phyloP scores from a whole-genome alignment of 1,140 invertebrate species.

The Drosophila pachea region DNA sequence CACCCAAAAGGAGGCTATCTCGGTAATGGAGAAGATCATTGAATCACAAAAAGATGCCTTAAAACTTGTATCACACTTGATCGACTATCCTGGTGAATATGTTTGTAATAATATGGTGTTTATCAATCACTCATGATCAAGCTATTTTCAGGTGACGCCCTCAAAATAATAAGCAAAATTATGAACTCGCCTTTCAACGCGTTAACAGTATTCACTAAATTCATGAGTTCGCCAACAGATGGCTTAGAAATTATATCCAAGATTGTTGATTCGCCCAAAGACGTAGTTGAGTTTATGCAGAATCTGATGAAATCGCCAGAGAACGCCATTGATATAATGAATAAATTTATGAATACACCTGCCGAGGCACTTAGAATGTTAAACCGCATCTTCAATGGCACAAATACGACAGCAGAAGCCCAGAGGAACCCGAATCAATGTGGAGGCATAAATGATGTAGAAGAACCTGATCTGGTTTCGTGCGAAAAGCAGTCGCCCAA shows the following conservation, averaged over 20 bases:
- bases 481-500: slow-evolving; percentile 24
- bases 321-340: slow-evolving; percentile 77
- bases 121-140: not conserved
- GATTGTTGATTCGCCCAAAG: slow-evolving; percentile 75
- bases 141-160: slow-evolving; percentile 62
- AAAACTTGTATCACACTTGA: slow-evolving; percentile 72
- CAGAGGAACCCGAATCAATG: slow-evolving; percentile 22
- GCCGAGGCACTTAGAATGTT: slow-evolving; percentile 74
- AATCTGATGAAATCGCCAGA: slow-evolving; percentile 77
- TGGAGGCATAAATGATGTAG: slow-evolving; percentile 7
- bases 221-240: slow-evolving; percentile 78
- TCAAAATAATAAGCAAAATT: slow-evolving; percentile 78
- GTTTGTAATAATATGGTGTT: not conserved
- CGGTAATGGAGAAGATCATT: slow-evolving; percentile 73
- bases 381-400: slow-evolving; percentile 73
- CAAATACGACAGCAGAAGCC: slow-evolving; percentile 41
- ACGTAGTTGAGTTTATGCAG: slow-evolving; percentile 76
- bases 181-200: slow-evolving; percentile 79
- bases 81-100: slow-evolving; percentile 70
- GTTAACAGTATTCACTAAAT: slow-evolving; percentile 78
- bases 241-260: slow-evolving; percentile 78
- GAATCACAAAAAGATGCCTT: slow-evolving; percentile 75
- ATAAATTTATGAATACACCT: slow-evolving; percentile 78
- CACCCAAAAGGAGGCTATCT: slow-evolving; percentile 73
- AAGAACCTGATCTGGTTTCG: slow-evolving; percentile 16